Evolutionary conservation across 2,888 invertebrate species (phyloP), one percentile per base, ranked within the genome.

Genomic region (Agrotis clavis): DNA sequence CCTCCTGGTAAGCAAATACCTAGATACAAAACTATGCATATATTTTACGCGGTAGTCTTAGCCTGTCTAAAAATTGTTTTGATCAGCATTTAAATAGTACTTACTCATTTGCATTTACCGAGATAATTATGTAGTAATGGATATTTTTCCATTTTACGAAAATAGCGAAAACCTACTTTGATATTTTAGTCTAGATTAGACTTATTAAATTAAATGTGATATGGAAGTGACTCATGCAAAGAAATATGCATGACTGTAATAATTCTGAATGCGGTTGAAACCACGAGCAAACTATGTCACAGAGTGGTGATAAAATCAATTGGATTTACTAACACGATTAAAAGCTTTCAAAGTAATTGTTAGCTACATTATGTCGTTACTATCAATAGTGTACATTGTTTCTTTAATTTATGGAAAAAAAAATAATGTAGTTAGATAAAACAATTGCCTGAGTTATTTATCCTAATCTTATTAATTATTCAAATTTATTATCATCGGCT

Each of bases 281-380:
- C 19, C 47, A 21, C 35, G 13, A 56, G 35, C 59, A 51, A 79
- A 67, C 25, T 60, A 50, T 53, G 63, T 76, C 64, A 71, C 63
- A n/a, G 2, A 51, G 16, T 16, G 4, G 41, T 45, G 54, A 65
- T 71, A 71, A 35, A 71, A 61, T 56, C 56, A 78, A 76, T 65
- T 65, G 18, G 35, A 14, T 54, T 63, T 70, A 75, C 19, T 67
- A 51, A 75, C 4, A 48, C 50, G 14, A 77, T 63, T 54, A 62
- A 59, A 63, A 75, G n/a, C 53, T 62, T 70, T 62, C n/a, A 47
- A 50, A 47, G 18, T n/a, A 53, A 45, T 18, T 56, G 16, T 47
- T 30, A 19, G 9, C 16, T 18, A 45, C 3, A 56, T 41, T 19
- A 7, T 59, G n/a, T 14, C 9, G 16, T 47, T n/a, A 30, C 9